Conservation (phyloP, 2,113 vertebrate genomes). For the Rhabdomys dilectus region DNA sequence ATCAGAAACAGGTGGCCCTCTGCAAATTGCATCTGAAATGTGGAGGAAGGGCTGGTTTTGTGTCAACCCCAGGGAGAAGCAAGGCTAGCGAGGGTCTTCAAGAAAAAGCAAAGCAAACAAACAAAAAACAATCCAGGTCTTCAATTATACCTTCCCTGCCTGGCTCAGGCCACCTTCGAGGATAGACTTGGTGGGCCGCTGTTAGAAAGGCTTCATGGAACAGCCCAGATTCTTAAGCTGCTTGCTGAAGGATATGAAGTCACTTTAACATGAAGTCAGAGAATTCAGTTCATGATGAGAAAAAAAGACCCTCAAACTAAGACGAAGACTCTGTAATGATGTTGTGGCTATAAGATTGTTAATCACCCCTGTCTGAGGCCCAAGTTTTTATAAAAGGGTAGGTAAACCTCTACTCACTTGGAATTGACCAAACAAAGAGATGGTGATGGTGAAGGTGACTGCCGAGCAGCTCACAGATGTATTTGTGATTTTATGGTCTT, state of each 20-base stretch:
- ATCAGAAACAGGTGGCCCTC: constrained; percentile 65
- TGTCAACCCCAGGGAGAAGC: not conserved
- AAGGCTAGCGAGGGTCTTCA: not conserved
- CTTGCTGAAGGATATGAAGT: not conserved
- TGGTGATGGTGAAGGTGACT: not conserved
- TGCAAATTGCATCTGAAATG: not conserved
- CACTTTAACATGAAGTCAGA: not conserved
- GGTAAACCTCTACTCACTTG: not conserved
- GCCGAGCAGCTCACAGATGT: not conserved
- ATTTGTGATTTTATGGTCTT: not conserved
- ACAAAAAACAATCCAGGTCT: not conserved
- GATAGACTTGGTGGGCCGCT: not conserved
- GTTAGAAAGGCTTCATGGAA: not conserved
- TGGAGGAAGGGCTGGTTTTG: not conserved
- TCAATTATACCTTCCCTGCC: not conserved
- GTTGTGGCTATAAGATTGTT: not conserved
- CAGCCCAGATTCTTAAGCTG: not conserved
- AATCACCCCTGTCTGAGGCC: not conserved
- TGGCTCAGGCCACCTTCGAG: not conserved
- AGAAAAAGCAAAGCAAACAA: not conserved
- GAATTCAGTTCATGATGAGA: not conserved
- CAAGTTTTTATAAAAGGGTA: not conserved
- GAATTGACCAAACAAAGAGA: constrained; percentile 9
- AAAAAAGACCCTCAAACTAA: not conserved
- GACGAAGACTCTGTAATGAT: not conserved